A percentile compares a stretch with the other conserved stretches of the same genome.
Conservation (phyloP, 2,113 vertebrate genomes). For the Epinephelus lanceolatus region DNA sequence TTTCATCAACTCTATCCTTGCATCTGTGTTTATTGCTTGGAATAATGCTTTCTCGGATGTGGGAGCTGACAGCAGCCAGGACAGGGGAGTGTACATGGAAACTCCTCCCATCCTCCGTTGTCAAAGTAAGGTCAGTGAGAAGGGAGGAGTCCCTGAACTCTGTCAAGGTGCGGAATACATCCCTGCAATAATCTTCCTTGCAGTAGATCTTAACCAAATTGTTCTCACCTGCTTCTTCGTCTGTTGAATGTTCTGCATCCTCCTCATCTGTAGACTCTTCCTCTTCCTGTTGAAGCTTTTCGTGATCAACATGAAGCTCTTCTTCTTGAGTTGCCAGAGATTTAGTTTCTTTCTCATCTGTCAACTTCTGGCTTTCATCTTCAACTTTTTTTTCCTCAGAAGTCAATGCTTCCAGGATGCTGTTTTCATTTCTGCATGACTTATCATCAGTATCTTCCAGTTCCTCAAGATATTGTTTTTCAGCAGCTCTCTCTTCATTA, state of each 20-base stretch:
- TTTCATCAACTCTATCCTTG: not conserved
- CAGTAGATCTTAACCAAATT: constrained; percentile 58
- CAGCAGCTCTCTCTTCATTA: not conserved
- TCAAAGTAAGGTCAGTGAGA: constrained; percentile 83
- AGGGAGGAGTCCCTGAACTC: constrained; percentile 75
- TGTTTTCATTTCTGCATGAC: not conserved
- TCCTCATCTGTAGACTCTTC: constrained; percentile 28
- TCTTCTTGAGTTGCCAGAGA: not conserved
- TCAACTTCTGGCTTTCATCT: not conserved
- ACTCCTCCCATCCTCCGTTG: constrained; percentile 43
- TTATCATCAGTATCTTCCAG: not conserved
- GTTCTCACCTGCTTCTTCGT: constrained; percentile 48
- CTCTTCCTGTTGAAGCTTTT: constrained; percentile 23
- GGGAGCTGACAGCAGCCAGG: constrained; percentile 84
- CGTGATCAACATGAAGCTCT: not conserved
- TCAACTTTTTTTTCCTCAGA: not conserved
- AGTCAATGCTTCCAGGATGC: not conserved
- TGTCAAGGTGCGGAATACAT: constrained; percentile 78
- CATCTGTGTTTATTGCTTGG: not conserved
- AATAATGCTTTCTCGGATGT: constrained; percentile 58
- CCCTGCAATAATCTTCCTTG: constrained; percentile 58
- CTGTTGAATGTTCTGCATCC: constrained; percentile 2
- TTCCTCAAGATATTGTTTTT: not conserved
- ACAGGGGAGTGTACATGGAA: constrained; percentile 80
- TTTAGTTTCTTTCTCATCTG: not conserved